Base-by-base conservation (phyloP, 2,113 vertebrate species). In the Sakesphorus luctuosus region DNA sequence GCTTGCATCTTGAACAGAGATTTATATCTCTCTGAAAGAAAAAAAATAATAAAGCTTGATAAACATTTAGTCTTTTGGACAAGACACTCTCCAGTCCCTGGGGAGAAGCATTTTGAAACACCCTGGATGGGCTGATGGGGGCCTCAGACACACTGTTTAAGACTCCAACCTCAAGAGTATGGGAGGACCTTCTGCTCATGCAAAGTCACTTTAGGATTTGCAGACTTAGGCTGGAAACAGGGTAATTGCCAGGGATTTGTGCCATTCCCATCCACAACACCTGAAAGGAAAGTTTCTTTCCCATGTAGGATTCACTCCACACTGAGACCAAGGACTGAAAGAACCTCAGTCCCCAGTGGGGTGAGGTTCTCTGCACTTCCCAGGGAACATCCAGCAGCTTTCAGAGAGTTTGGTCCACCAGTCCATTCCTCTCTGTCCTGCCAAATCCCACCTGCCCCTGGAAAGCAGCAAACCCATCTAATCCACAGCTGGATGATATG, bases 1-100 rank as follows among this genome's bases (percentile, higher is more conserved):
- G 59, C 23, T 61, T 67, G 55, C 71, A 72, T 93, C 88, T 80
- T 63, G 29, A 84, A 49, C 33, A 50, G 80, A 94, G 88, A 95
- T 95, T 94, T 90, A 94, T 92, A 92, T 93, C 49, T 83, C 31
- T 94, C 83, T 73, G 35, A 87, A 84, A 28, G 84, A 72, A 72
- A 77, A 72, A 76, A 87, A 82, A 81, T 25, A n/a, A n/a, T 11
- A 29, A 49, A 31, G 1, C 26, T 84, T 91, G 67, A 93, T 95
- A 96, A 95, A 94, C 63, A 83, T 88, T 88, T 79, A 52, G 52
- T 31, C 16, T 88, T 93, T 93, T 85, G 85, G 79, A 90, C 59
- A 93, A 92, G 82, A 93, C 55, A 83, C 55, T 88, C 53, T 87
- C 82, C 88, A 95, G 90, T 55, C 78, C 78, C 71, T 49, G n/a